Evolutionary conservation across 2,888 invertebrate genomes (phyloP).

Genomic region (Phalera bucephala): DNA sequence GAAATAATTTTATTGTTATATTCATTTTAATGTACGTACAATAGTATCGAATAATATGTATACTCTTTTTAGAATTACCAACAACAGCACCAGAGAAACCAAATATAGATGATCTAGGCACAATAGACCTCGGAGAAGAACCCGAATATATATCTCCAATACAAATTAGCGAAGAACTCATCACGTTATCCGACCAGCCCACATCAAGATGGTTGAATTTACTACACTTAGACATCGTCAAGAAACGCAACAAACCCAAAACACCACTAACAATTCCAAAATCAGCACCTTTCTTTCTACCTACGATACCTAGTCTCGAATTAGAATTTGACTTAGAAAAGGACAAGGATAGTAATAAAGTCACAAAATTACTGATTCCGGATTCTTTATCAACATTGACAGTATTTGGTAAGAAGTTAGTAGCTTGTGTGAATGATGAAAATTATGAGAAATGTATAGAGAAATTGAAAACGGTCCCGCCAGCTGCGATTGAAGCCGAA

Average conservation of each 20-base stretch:
- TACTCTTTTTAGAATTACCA: constrained; percentile 57
- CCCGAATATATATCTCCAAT: constrained; percentile 87
- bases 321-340: constrained; percentile 89
- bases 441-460: constrained; percentile 84
- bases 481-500: constrained; percentile 94
- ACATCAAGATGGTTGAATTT: constrained; percentile 96
- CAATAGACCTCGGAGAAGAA: constrained; percentile 70
- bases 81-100: constrained; percentile 73
- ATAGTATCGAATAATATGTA: no score
- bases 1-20: no score
- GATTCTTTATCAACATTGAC: constrained; percentile 86
- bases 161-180: constrained; percentile 89
- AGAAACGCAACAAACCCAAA: constrained; percentile 94
- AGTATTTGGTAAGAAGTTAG: constrained; percentile 86
- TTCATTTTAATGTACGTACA: no score
- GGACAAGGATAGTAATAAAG: constrained; percentile 53
- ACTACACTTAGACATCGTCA: constrained; percentile 92
- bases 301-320: constrained; percentile 92
- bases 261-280: constrained; percentile 91
- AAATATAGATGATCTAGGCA: constrained; percentile 66
- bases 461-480: constrained; percentile 87
- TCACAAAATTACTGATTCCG: constrained; percentile 81
- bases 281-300: constrained; percentile 97
- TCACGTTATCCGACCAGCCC: constrained; percentile 93
- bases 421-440: constrained; percentile 68